phyloP scores from a whole-genome alignment of 2,888 invertebrate species.

The Apamea crenata region DNA sequence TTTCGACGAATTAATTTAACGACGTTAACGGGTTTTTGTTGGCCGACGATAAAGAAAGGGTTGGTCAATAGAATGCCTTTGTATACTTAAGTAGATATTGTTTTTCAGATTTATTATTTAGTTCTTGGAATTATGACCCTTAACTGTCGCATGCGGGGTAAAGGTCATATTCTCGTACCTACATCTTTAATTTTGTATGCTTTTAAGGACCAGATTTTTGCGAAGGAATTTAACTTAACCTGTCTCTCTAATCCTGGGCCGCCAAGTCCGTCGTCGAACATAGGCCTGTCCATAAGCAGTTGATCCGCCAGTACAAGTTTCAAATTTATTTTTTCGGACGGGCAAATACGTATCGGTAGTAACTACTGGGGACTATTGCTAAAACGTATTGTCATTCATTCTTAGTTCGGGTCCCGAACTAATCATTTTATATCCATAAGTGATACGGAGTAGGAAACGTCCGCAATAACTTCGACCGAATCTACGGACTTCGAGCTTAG shows the following conservation, averaged over 20 bases:
- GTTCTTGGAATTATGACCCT: slow-evolving; percentile 9
- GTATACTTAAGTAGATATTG: background rate
- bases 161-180: too few species aligned
- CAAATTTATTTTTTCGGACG: background rate
- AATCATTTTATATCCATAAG: background rate
- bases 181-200: background rate
- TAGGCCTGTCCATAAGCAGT: background rate
- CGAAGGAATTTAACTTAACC: background rate
- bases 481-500: background rate
- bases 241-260: background rate
- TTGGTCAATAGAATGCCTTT: slow-evolving; percentile 35
- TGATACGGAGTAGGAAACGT: background rate
- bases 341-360: background rate
- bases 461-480: background rate
- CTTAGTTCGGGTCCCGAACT: background rate
- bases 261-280: background rate
- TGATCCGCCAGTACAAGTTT: background rate
- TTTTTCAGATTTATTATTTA: slow-evolving; percentile 19
- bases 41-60: slow-evolving; percentile 25
- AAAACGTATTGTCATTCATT: background rate
- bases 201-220: background rate
- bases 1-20: slow-evolving; percentile 70
- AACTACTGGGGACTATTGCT: background rate
- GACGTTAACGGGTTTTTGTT: slow-evolving; percentile 60
- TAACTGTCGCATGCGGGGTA: background rate